phyloP scores from a whole-genome alignment of 2,113 vertebrate species.

The Microcebus tavaratra region DNA sequence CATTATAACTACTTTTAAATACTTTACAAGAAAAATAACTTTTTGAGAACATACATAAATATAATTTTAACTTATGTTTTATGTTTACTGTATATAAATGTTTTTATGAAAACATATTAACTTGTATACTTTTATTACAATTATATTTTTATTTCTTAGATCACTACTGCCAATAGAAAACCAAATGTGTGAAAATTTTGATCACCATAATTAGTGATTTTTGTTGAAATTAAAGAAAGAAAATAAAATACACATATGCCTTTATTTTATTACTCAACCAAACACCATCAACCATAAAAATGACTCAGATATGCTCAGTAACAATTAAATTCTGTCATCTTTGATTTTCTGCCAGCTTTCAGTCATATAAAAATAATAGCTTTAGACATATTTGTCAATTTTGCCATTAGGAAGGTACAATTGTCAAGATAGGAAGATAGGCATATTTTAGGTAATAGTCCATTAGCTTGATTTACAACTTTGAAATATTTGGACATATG shows the following conservation, averaged over 20 bases:
- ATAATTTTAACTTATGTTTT: constrained; percentile 12
- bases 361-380: constrained; percentile 54
- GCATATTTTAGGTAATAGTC: neutral
- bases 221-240: constrained; percentile 37
- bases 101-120: constrained; percentile 42
- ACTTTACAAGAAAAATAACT: constrained; percentile 14
- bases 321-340: constrained; percentile 59
- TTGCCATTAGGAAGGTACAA: constrained; percentile 56
- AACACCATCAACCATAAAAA: constrained; percentile 46
- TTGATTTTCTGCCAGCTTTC: constrained; percentile 63
- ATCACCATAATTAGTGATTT: constrained; percentile 19
- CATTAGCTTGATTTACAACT: constrained; percentile 5
- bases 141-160: constrained; percentile 48
- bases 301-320: neutral
- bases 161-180: neutral
- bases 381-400: constrained; percentile 65
- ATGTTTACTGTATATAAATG: neutral
- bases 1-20: neutral
- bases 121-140: neutral
- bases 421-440: neutral
- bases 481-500: neutral
- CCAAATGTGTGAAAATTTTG: constrained; percentile 4
- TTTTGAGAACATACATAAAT: neutral
- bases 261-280: constrained; percentile 46
- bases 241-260: constrained; percentile 24